These are phyloP conservation scores for Myotis daubentonii DNA, from an alignment of 2,797 vertebrate genomes.

Conservation along the genomic window DNA sequence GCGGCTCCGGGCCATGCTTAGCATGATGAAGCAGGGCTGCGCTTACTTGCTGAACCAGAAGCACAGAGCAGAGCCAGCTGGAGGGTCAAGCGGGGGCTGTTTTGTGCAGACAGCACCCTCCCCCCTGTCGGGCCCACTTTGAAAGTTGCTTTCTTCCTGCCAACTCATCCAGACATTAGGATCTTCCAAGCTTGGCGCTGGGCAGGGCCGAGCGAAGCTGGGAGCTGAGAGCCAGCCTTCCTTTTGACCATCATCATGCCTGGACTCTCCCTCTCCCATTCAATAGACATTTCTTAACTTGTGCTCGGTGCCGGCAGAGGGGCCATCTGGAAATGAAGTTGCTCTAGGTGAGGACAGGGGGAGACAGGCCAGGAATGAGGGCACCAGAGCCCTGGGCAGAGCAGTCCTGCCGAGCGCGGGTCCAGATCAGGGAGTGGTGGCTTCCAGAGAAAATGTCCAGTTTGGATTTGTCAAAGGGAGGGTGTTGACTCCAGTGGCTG, in stretches of 20 bases:
- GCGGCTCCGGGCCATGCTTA: constrained; percentile 54
- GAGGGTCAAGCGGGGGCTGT: constrained; percentile 57
- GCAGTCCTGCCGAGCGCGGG: accelerated
- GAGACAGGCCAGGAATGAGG: neutral
- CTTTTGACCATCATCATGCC: neutral
- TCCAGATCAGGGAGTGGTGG: neutral
- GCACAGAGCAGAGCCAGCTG: constrained; percentile 64
- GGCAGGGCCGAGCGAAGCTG: neutral
- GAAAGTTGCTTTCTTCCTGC: neutral
- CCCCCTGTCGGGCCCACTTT: neutral
- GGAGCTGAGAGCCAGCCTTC: neutral
- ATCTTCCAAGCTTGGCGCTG: neutral
- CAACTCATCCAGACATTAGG: neutral
- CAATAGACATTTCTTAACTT: neutral
- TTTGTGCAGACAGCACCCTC: constrained; percentile 63
- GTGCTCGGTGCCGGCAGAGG: neutral
- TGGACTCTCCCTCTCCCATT: neutral
- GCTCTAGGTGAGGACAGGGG: neutral
- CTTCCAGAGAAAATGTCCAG: neutral
- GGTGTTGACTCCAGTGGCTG: neutral
- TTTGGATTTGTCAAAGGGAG: neutral
- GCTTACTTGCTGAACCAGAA: constrained; percentile 74
- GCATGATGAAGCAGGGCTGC: constrained; percentile 48
- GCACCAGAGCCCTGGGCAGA: neutral
- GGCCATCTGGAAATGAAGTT: neutral